Evolutionary conservation across 2,888 invertebrate species (phyloP), one percentile per base, ranked within the genome.

Genomic region (Cephus nigrinus): DNA sequence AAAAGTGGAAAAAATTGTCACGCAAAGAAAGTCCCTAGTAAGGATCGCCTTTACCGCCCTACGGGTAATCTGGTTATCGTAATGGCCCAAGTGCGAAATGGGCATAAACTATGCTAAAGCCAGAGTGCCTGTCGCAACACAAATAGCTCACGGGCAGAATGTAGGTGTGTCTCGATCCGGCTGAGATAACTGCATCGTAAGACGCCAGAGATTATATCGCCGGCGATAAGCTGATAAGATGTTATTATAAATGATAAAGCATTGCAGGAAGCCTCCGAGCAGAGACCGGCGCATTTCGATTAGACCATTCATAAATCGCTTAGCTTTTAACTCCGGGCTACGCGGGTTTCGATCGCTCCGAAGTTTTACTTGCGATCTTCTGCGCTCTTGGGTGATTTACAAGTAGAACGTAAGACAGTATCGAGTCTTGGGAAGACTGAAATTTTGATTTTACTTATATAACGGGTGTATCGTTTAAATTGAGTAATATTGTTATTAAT

Each of bases 201-300:
- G 40, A 55, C 75, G 33, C 34, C 23, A 23, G 73, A 79, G 79
- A 84, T 83, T 31, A 78, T 79, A 79, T 82, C 80, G 75, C 35
- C 31, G 35, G 81, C 77, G 82, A 84, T 84, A 86, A 86, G 79
- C 80, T 79, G 83, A 86, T 85, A 85, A 87, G 81, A 82, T 84
- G 84, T 86, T 85, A 85, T 88, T 86, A 86, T 79, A 83, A 85
- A 81, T 84, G 86, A 85, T 85, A 84, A 86, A 85, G 82, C 80
- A 80, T 71, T 78, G 73, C 73, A 78, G 75, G 72, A 79, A 83
- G 80, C 33, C 55, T 80, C 74, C 68, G 33, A 75, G 80, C 75
- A 55, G 72, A 72, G 74, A 79, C 76, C 76, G 80, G 68, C 79
- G 71, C 68, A 69, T 76, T 78, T 81, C 71, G 75, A 77, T 81